Base-by-base conservation (phyloP, 2,888 invertebrate species). In the Agelastica alni region DNA sequence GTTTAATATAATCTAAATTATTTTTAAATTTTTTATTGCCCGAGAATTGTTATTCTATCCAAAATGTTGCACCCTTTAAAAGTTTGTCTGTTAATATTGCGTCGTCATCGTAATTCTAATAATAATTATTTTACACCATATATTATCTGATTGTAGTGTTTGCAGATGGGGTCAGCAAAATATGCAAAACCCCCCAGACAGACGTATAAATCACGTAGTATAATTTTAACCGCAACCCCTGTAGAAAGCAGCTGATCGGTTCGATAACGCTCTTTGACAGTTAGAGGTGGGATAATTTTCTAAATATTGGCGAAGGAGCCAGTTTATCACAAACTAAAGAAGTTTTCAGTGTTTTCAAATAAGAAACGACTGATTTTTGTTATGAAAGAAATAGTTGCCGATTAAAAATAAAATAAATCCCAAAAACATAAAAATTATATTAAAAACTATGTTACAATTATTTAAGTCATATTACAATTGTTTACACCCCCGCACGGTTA, bases 151-250 rank as follows among this genome's bases (percentile, higher is more conserved):
- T 46, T 26, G n/a, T 14, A 37, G 26, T 26, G 26, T 26, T 45
- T 13, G 22, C 28, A 16, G 13, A 32, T 20, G 12, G 7, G 20
- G 10, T 39, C 12, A 39, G 3, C n/a, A 5, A 36, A 10, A 20
- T 46, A 46, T 36, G 46, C 36, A 46, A 46, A 36, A 26, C 37
- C 36, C 46, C 37, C n/a, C 37, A 39, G 37, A 39, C 37, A 45
- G 45, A 46, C 36, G 12, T 36, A 46, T 46, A 46, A 46, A 46
- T 46, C 46, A 46, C 28, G 36, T 46, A 46, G 37, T 46, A 46
- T n/a, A 26, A 46, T 46, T 46, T 37, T 17, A 46, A 46, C 46
- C 46, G 28, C 46, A 37, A 28, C 36, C 46, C 46, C 46, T 36
- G 36, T 46, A 37, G 10, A 37, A 7, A 46, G 4, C 46, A 46